Evolutionary conservation across 1,140 invertebrate species (phyloP).

Genomic region (Riptortus pedestris): DNA sequence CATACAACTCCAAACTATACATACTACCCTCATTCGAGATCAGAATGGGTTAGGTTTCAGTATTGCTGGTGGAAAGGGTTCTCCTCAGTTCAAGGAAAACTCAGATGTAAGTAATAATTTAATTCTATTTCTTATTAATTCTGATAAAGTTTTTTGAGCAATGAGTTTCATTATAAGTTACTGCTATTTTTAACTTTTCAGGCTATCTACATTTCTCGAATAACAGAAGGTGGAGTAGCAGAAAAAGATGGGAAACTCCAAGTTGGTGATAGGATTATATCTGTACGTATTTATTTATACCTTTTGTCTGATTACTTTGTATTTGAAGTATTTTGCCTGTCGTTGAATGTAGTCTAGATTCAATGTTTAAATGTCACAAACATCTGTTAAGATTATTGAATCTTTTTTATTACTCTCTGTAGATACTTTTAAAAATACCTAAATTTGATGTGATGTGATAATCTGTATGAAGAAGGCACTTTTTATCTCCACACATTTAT

Average conservation of each 20-base stretch:
- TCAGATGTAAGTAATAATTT: conserved; percentile 42
- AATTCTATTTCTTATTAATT: conserved; percentile 11
- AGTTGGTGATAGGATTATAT: conserved; percentile 85
- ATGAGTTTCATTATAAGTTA: neutral
- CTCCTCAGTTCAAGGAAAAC: conserved; percentile 60
- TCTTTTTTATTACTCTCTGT: neutral
- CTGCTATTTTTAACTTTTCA: conserved; percentile 40
- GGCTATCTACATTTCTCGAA: conserved; percentile 84
- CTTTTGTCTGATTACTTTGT: too few species aligned
- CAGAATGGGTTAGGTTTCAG: conserved; percentile 87
- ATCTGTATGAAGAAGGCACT: too few species aligned
- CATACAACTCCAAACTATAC: conserved; percentile 53
- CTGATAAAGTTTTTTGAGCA: neutral
- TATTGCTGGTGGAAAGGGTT: conserved; percentile 87
- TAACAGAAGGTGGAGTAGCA: conserved; percentile 84
- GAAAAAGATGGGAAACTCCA: conserved; percentile 83
- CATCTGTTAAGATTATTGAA: too few species aligned
- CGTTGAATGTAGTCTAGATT: neutral
- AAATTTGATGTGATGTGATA: neutral
- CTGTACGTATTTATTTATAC: conserved; percentile 49
- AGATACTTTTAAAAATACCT: neutral
- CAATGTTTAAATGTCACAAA: neutral
- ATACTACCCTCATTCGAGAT: conserved; percentile 82
- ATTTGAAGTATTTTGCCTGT: neutral
- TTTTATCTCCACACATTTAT: too few species aligned